phyloP scores from a whole-genome alignment of 2,888 invertebrate genomes.

The Mimas tiliae region DNA sequence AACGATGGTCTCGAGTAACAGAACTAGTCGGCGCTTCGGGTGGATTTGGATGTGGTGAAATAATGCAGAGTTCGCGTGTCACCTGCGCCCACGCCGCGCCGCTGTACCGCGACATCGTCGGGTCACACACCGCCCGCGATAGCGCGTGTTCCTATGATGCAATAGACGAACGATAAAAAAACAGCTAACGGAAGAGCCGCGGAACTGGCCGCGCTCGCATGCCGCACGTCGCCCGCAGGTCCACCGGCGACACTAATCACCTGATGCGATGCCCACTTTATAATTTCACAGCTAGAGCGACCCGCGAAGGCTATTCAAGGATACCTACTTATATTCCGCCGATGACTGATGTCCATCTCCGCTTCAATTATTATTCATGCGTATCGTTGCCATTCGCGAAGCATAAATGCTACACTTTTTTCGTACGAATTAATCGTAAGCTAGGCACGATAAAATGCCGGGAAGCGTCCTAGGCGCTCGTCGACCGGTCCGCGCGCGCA shows the following conservation, averaged over 20 bases:
- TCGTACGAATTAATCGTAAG: constrained; percentile 51
- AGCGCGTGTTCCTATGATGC: constrained; percentile 68
- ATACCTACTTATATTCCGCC: constrained; percentile 53
- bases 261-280: constrained; percentile 54
- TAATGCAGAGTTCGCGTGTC: constrained; percentile 72
- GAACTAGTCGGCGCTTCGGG: constrained; percentile 65
- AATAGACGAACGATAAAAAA: constrained; percentile 71
- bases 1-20: constrained; percentile 75
- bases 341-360: constrained; percentile 49
- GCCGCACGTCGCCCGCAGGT: constrained; percentile 40
- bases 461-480: constrained; percentile 58
- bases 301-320: constrained; percentile 33
- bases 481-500: constrained; percentile 62
- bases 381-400: constrained; percentile 53
- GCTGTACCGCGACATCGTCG: constrained; percentile 37
- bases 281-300: constrained; percentile 53
- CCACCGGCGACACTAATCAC: constrained; percentile 59
- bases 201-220: constrained; percentile 61
- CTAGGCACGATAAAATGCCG: constrained; percentile 55
- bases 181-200: constrained; percentile 71
- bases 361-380: constrained; percentile 62
- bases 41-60: constrained; percentile 55
- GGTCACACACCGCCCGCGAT: constrained; percentile 55
- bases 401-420: constrained; percentile 57
- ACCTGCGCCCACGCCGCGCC: constrained; percentile 80